Percentiles rank a stretch among this genome's conserved stretches.
Conservation (phyloP, 2,888 invertebrate species). For the Nezara viridula region DNA sequence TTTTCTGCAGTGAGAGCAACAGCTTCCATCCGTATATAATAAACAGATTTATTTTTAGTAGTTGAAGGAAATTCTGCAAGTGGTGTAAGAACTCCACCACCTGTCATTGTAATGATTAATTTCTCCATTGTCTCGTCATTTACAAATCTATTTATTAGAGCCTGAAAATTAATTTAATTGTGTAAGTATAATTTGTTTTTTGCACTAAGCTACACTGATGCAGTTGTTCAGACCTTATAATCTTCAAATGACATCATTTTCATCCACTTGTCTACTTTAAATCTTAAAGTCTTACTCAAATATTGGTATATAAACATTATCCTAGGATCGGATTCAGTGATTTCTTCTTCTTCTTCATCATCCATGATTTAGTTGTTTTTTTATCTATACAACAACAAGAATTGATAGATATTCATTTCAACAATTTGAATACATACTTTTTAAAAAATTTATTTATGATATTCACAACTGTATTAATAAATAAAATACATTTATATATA, state of each 20-base stretch:
- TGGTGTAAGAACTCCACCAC: slow-evolving; percentile 78
- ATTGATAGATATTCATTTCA: not conserved
- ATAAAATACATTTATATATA: too few species aligned
- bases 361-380: slow-evolving; percentile 32
- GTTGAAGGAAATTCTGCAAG: slow-evolving; percentile 74
- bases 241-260: slow-evolving; percentile 84
- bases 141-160: slow-evolving; percentile 73
- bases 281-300: slow-evolving; percentile 79
- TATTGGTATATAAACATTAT: slow-evolving; percentile 85
- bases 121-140: slow-evolving; percentile 70
- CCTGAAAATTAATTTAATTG: slow-evolving; percentile 69
- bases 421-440: too few species aligned
- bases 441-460: too few species aligned
- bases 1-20: slow-evolving; percentile 77
- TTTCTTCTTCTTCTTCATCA: slow-evolving; percentile 67
- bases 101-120: slow-evolving; percentile 76
- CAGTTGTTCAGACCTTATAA: slow-evolving; percentile 72
- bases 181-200: not conserved
- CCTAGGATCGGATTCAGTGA: slow-evolving; percentile 76
- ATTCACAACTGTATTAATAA: too few species aligned
- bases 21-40: slow-evolving; percentile 80
- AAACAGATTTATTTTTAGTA: slow-evolving; percentile 78
- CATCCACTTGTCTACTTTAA: slow-evolving; percentile 89
- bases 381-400: not conserved
- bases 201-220: not conserved